Evolutionary conservation across 2,113 vertebrate genomes (phyloP).

Genomic region (Campylomormyrus tamandua): DNA sequence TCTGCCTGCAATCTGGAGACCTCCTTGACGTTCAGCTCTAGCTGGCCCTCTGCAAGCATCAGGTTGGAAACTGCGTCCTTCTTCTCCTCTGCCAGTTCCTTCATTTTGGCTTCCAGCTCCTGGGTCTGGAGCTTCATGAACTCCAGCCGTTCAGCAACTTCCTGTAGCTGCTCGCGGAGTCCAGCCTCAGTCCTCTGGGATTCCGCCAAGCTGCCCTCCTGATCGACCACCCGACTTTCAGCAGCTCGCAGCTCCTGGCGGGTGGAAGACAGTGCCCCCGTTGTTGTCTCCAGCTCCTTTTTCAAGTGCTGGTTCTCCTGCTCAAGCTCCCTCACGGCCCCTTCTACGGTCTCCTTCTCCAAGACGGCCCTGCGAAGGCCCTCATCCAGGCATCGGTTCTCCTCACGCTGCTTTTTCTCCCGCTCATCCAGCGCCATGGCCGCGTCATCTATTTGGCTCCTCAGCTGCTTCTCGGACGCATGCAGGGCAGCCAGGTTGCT

Average conservation of each 20-base stretch:
- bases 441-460: slow-evolving; percentile 55
- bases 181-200: slow-evolving; percentile 60
- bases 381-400: slow-evolving; percentile 70
- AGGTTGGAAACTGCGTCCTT: slow-evolving; percentile 55
- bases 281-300: slow-evolving; percentile 63
- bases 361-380: slow-evolving; percentile 63
- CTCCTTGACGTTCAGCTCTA: slow-evolving; percentile 63
- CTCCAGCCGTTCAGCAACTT: slow-evolving; percentile 55
- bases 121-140: slow-evolving; percentile 50
- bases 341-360: slow-evolving; percentile 58
- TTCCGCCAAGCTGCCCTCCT: slow-evolving; percentile 62
- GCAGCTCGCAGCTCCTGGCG: slow-evolving; percentile 66
- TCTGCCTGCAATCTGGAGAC: slow-evolving; percentile 65
- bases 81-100: slow-evolving; percentile 44
- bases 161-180: slow-evolving; percentile 59
- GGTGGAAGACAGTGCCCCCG: slow-evolving; percentile 53
- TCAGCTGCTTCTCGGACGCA: slow-evolving; percentile 72
- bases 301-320: slow-evolving; percentile 66
- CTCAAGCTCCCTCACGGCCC: slow-evolving; percentile 53
- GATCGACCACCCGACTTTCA: slow-evolving; percentile 57
- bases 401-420: slow-evolving; percentile 59
- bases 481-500: slow-evolving; percentile 52
- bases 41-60: slow-evolving; percentile 60
- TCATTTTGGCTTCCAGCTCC: slow-evolving; percentile 54
- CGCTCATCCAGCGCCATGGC: slow-evolving; percentile 58